These are phyloP conservation scores for Magallana nippona DNA, from an alignment of 2,888 invertebrate species.

Conservation along the genomic window DNA sequence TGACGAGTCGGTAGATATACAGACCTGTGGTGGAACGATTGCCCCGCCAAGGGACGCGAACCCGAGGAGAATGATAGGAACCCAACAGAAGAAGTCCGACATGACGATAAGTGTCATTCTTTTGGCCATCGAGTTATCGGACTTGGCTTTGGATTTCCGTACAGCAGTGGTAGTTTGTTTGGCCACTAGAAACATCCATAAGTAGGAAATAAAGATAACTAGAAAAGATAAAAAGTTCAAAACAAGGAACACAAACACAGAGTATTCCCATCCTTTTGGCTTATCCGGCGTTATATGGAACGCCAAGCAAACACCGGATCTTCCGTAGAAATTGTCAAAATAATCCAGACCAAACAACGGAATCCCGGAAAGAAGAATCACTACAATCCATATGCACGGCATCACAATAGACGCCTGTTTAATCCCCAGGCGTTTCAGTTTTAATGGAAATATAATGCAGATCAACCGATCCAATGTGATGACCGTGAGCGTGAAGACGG, in stretches of 20 bases:
- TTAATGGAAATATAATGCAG: constrained; percentile 79
- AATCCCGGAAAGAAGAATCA: constrained; percentile 67
- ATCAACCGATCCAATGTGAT: constrained; percentile 80
- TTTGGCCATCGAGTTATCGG: constrained; percentile 81
- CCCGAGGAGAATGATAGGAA: constrained; percentile 82
- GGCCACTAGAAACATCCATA: constrained; percentile 82
- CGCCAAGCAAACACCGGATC: constrained; percentile 82
- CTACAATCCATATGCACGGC: constrained; percentile 72
- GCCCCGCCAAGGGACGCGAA: constrained; percentile 81
- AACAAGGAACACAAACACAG: constrained; percentile 82
- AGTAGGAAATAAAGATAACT: constrained; percentile 81
- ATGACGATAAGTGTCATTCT: constrained; percentile 82
- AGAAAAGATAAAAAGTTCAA: constrained; percentile 81
- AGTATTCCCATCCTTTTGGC: constrained; percentile 82
- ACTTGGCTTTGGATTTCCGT: constrained; percentile 75
- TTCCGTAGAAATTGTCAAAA: constrained; percentile 81
- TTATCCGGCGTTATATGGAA: constrained; percentile 82
- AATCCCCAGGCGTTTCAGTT: constrained; percentile 71
- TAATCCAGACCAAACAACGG: constrained; percentile 76
- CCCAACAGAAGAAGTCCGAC: constrained; percentile 82
- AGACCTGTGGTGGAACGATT: constrained; percentile 76
- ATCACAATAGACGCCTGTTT: constrained; percentile 73
- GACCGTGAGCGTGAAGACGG: constrained; percentile 80
- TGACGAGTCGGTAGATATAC: neutral
- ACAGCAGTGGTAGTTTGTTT: constrained; percentile 80